phyloP scores from a whole-genome alignment of 2,888 invertebrate species.

The Drosophila sordidula region DNA sequence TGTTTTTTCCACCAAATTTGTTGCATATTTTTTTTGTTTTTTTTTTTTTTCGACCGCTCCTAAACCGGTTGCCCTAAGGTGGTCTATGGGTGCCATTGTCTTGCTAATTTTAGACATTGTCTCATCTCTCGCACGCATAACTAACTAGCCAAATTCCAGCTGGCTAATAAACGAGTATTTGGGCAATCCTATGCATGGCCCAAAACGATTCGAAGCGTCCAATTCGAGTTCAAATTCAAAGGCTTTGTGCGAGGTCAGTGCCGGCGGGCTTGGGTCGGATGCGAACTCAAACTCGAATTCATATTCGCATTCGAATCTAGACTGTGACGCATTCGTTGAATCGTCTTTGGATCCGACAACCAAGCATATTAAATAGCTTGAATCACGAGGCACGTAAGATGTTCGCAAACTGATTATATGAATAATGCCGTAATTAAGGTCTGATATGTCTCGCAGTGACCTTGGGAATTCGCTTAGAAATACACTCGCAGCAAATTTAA shows the following conservation, averaged over 20 bases:
- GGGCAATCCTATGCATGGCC: neutral
- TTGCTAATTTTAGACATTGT: conserved; percentile 68
- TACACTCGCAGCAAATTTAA: conserved; percentile 1
- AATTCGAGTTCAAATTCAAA: conserved; percentile 25
- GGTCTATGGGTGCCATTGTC: conserved; percentile 26
- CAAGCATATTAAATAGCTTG: conserved; percentile 30
- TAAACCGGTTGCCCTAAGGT: conserved; percentile 52
- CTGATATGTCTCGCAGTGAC: conserved; percentile 6
- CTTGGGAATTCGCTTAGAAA: conserved; percentile 19
- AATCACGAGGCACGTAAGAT: conserved; percentile 31
- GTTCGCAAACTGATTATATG: conserved; percentile 22
- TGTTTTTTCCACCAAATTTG: conserved; percentile 1
- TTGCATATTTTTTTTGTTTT: conserved; percentile 6
- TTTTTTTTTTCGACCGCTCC: conserved; percentile 21
- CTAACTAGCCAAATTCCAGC: conserved; percentile 11
- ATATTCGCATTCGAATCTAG: conserved; percentile 13
- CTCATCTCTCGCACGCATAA: conserved; percentile 50
- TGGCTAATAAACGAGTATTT: conserved; percentile 21
- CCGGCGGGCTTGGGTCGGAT: conserved; percentile 15
- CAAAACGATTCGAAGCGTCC: conserved; percentile 2
- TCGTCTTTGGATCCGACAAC: conserved; percentile 22
- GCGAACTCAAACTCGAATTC: conserved; percentile 12
- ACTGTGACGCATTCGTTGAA: conserved; percentile 34
- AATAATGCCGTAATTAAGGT: conserved; percentile 43
- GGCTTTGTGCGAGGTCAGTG: conserved; percentile 66